These are phyloP conservation scores for Synergus gifuensis DNA, from an alignment of 2,888 invertebrate genomes.

Conservation along the genomic window DNA sequence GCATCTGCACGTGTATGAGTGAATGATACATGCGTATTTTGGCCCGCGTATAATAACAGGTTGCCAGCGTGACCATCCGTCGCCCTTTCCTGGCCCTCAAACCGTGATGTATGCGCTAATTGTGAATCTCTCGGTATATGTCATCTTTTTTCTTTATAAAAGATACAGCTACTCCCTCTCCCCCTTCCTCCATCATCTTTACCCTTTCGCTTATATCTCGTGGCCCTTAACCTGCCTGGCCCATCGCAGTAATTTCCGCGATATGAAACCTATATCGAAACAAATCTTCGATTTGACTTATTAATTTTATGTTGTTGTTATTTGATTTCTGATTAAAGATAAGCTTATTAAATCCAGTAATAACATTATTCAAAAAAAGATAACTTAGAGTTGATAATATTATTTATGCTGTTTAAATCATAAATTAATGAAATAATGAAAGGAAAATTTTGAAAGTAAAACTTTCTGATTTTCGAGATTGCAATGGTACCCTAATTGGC, in stretches of 20 bases:
- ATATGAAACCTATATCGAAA: background rate
- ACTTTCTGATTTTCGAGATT: constrained; percentile 24
- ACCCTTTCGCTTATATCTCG: constrained; percentile 34
- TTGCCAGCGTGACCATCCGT: constrained; percentile 67
- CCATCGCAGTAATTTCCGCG: background rate
- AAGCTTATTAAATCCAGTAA: background rate
- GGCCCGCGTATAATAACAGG: constrained; percentile 74
- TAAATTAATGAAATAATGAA: background rate
- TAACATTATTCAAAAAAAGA: background rate
- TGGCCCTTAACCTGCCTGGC: constrained; percentile 16
- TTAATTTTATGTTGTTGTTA: background rate
- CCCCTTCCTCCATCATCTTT: constrained; percentile 42
- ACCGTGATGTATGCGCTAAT: constrained; percentile 75
- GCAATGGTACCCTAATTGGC: constrained; percentile 17
- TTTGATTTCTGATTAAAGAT: constrained; percentile 2
- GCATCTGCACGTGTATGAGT: constrained; percentile 55
- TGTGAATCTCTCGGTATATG: constrained; percentile 65
- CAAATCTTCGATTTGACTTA: background rate
- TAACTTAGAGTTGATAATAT: too few relatives aligned
- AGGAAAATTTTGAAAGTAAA: background rate
- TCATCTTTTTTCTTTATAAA: constrained; percentile 51
- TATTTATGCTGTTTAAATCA: too few relatives aligned
- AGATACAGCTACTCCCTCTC: constrained; percentile 42
- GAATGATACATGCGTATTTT: constrained; percentile 72
- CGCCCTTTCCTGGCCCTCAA: constrained; percentile 62